These are phyloP conservation scores for Mus spicilegus DNA, from an alignment of 2,113 vertebrate species.

Conservation along the genomic window DNA sequence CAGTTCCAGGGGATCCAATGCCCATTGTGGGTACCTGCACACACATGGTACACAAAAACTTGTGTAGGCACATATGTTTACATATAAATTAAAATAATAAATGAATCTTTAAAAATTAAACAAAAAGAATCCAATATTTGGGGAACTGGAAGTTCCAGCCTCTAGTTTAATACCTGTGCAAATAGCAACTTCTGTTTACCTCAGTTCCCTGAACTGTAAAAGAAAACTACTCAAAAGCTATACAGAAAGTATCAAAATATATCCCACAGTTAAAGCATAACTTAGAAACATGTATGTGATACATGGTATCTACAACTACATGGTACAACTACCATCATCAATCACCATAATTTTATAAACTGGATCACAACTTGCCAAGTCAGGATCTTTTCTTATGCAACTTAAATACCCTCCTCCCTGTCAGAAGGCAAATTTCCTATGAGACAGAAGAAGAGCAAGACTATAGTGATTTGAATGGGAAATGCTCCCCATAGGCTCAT, in stretches of 20 bases:
- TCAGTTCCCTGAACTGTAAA: not conserved
- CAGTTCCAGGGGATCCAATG: not conserved
- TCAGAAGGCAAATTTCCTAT: not conserved
- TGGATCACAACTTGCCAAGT: not conserved
- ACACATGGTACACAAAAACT: not conserved
- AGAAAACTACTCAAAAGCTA: not conserved
- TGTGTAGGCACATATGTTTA: not conserved
- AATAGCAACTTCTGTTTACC: not conserved
- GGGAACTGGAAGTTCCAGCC: not conserved
- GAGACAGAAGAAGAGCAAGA: not conserved
- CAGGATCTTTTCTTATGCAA: no score
- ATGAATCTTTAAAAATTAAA: not conserved
- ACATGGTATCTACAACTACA: accelerated
- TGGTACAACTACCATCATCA: not conserved
- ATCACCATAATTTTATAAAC: not conserved
- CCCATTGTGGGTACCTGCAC: not conserved
- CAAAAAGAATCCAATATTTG: not conserved
- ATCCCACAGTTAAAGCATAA: accelerated
- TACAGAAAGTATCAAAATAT: not conserved
- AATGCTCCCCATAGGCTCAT: not conserved
- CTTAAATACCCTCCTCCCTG: no score
- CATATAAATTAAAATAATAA: not conserved
- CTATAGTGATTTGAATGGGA: not conserved
- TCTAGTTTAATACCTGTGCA: not conserved
- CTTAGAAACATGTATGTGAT: not conserved